Conservation (phyloP, 2,113 vertebrate species). For the Sturnus vulgaris region DNA sequence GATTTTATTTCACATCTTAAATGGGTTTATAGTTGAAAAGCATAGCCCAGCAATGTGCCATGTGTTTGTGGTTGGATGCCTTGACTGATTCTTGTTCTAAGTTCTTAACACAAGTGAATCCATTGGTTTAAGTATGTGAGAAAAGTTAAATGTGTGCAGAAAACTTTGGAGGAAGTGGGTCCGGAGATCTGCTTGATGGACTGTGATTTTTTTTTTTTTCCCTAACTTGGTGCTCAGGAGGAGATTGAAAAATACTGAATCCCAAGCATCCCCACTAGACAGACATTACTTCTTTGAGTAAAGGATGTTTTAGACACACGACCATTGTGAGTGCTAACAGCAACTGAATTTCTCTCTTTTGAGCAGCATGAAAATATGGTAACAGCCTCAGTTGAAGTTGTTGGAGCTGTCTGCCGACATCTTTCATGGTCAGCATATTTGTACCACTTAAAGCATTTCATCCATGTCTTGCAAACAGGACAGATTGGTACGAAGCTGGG, state of each 20-base stretch:
- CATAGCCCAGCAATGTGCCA: background rate
- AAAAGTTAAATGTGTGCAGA: background rate
- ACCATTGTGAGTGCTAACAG: background rate
- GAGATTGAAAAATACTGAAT: background rate
- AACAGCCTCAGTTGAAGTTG: conserved; percentile 85
- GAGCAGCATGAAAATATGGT: conserved; percentile 88
- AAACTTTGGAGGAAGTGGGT: background rate
- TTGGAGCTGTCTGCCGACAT: conserved; percentile 87
- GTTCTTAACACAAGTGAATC: background rate
- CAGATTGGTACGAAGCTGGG: conserved; percentile 87
- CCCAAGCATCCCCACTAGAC: background rate
- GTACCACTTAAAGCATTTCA: conserved; percentile 89
- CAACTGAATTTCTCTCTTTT: conserved; percentile 12
- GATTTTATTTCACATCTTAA: background rate
- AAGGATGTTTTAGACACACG: conserved; percentile 18
- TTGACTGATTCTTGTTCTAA: background rate
- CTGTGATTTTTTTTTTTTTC: background rate
- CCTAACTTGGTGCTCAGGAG: background rate
- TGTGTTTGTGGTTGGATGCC: background rate
- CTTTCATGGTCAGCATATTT: conserved; percentile 93
- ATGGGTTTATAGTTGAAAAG: background rate
- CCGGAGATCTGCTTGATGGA: background rate
- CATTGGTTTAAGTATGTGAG: background rate
- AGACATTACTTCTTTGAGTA: conserved; percentile 19
- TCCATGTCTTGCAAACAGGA: conserved; percentile 86